Evolutionary conservation across 2,797 vertebrate genomes (phyloP), one percentile per base, ranked within the genome.

Genomic region (Delichon dasypus): DNA sequence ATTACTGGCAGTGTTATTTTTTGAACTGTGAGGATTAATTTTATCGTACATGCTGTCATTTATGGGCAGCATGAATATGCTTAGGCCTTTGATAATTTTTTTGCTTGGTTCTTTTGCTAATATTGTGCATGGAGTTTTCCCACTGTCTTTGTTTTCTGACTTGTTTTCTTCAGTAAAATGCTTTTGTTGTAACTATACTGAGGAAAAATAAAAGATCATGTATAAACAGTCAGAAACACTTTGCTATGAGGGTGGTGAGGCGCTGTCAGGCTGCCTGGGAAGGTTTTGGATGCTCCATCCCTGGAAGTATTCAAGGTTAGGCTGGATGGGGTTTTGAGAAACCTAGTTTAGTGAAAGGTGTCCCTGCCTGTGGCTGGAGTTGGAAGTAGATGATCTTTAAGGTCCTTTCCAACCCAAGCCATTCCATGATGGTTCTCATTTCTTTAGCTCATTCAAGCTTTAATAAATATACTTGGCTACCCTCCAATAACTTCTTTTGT

Each of bases 321-420:
- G 30, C 9, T 66, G 53, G 15, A n/a, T 0, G 0, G 19, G 26
- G 22, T 23, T 48, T 11, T 48, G 40, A 61, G 40, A 13, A 36
- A 1, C 5, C 10, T 48, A 47, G 6, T 72, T n/a, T 47, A 5
- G 16, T 48, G 45, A 12, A 34, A 72, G 18, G 9, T 58, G 58
- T 66, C 34, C 15, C 13, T 84, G 34, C 26, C 30, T 4, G 3
- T 60, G 40, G 40, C 53, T 48, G 22, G 26, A 19, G 2, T 25
- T 78, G 47, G 36, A 54, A 16, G 30, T 54, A 3, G 19, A 18
- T 48, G 9, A 13, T 38, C 11, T 68, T 57, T 36, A 25, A 48
- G 26, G 30, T 54, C 14, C 4, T 18, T 48, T 78, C 13, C 26
- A n/a, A 16, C 23, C 34, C 40, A 48, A 42, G 16, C 26, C 17